Conservation (phyloP, 2,888 invertebrate species). For the Dynastes hyllus region DNA sequence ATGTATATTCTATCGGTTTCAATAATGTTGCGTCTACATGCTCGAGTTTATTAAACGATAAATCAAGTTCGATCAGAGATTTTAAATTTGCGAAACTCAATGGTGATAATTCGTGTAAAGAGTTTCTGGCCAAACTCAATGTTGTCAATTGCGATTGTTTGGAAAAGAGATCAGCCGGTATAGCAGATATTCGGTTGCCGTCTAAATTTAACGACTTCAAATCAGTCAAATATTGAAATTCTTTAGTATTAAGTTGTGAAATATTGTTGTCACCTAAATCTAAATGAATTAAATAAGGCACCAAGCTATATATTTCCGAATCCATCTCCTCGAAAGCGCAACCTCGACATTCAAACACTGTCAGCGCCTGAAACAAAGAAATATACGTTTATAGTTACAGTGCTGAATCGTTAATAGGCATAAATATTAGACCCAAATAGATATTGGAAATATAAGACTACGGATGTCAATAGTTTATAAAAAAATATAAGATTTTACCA, state of each 20-base stretch:
- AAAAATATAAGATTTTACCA: too few relatives aligned
- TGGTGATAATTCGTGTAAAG: conserved; percentile 80
- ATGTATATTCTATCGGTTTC: conserved; percentile 74
- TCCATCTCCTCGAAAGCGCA: conserved; percentile 83
- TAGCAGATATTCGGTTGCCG: conserved; percentile 82
- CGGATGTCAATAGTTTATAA: too few relatives aligned
- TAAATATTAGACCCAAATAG: too few relatives aligned
- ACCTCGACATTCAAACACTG: conserved; percentile 81
- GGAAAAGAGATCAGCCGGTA: conserved; percentile 79
- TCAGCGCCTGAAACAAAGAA: conserved; percentile 76
- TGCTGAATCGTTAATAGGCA: too few relatives aligned
- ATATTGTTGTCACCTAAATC: conserved; percentile 86
- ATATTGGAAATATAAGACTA: too few relatives aligned
- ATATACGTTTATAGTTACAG: too few relatives aligned
- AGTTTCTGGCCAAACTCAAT: conserved; percentile 80
- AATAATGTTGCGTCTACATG: conserved; percentile 76
- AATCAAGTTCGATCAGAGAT: conserved; percentile 80
- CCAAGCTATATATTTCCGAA: conserved; percentile 83
- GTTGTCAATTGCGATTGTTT: conserved; percentile 73
- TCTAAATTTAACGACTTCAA: conserved; percentile 79
- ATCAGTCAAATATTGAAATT: conserved; percentile 79
- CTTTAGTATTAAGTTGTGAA: conserved; percentile 79
- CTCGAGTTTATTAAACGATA: conserved; percentile 83
- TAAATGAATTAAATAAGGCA: conserved; percentile 80
- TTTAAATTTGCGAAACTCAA: conserved; percentile 82